phyloP scores from a whole-genome alignment of 1,140 invertebrate genomes.

The Aleiodes sp. region DNA sequence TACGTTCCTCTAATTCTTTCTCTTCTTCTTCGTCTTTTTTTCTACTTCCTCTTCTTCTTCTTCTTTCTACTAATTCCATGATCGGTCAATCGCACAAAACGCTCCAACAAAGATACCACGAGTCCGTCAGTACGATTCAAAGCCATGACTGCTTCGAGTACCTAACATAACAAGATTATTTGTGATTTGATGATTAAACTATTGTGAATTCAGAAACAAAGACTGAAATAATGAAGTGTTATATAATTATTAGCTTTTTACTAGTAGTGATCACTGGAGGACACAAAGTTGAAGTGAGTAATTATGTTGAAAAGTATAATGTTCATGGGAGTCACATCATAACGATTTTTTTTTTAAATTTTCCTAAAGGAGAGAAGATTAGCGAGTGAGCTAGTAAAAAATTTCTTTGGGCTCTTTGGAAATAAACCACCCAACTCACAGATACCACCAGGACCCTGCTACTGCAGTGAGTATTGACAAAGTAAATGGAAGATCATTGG shows the following conservation, averaged over 20 bases:
- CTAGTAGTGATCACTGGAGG: not conserved
- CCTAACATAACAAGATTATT: not conserved
- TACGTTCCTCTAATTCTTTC: slow-evolving; percentile 50
- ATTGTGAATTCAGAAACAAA: too few relatives aligned
- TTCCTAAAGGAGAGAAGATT: slow-evolving; percentile 29
- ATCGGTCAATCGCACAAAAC: slow-evolving; percentile 18
- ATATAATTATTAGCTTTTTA: slow-evolving; percentile 10
- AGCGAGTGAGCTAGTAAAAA: slow-evolving; percentile 42
- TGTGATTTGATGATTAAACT: not conserved
- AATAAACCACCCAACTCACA: slow-evolving; percentile 49
- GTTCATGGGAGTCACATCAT: not conserved
- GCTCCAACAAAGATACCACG: not conserved
- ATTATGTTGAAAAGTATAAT: too few relatives aligned
- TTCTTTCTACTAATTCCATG: slow-evolving; percentile 51
- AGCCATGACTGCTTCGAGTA: not conserved
- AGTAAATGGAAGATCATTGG: too few relatives aligned
- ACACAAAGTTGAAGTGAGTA: slow-evolving; percentile 24
- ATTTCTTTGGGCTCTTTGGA: slow-evolving; percentile 59
- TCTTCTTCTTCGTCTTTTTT: too few relatives aligned
- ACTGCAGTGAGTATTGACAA: slow-evolving; percentile 54
- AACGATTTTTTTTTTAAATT: slow-evolving; percentile 22
- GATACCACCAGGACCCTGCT: slow-evolving; percentile 44
- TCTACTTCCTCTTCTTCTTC: too few relatives aligned
- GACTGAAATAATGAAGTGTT: slow-evolving; percentile 23
- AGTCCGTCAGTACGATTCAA: not conserved